Evolutionary conservation across 30 jellyfish, hydroid and myxozoan species (phyloP).

Genomic region (Pelagia noctiluca): DNA sequence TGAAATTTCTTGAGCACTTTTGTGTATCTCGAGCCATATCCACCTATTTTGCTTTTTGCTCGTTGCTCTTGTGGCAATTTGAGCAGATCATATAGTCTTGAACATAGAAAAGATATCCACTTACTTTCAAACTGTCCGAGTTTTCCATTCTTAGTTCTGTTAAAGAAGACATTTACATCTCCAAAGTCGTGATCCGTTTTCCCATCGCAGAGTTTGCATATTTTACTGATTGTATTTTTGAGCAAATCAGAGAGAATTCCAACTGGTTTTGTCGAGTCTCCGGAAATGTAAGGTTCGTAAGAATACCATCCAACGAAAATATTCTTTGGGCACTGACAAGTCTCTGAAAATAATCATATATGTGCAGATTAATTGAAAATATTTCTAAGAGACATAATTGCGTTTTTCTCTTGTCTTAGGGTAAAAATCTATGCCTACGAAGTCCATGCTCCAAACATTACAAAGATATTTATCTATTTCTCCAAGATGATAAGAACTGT

Average conservation of each 20-base stretch:
- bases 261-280: conserved; percentile 1
- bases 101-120: neutral
- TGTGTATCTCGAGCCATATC: too few relatives aligned
- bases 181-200: neutral
- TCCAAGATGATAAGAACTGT: too few relatives aligned
- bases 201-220: conserved; percentile 60
- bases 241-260: conserved; percentile 54
- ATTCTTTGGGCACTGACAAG: conserved; percentile 78
- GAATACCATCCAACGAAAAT: conserved; percentile 77
- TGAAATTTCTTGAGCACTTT: too few relatives aligned
- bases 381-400: too few relatives aligned
- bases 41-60: too few relatives aligned
- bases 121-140: conserved; percentile 46
- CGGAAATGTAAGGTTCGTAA: conserved; percentile 41
- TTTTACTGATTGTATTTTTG: conserved; percentile 10
- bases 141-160: conserved; percentile 73
- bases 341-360: conserved; percentile 29
- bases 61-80: too few relatives aligned
- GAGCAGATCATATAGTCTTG: too few relatives aligned
- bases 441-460: too few relatives aligned
- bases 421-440: too few relatives aligned
- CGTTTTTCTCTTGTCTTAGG: too few relatives aligned
- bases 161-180: conserved; percentile 54
- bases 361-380: neutral
- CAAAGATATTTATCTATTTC: too few relatives aligned